Conservation (phyloP, 1,140 invertebrate species). For the Lasioglossum albipes region DNA sequence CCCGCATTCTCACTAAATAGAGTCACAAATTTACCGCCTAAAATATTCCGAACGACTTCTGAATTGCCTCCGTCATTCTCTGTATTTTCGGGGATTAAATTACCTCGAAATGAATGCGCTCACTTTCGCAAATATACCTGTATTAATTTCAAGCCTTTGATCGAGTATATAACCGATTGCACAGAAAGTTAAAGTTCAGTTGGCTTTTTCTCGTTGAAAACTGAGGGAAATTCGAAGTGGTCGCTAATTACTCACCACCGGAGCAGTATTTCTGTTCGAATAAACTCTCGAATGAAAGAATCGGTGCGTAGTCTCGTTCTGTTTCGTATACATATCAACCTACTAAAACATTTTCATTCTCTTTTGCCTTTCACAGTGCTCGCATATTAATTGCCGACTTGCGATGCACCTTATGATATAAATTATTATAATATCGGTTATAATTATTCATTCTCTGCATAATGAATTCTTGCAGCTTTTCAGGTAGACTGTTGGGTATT, state of each 20-base stretch:
- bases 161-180: constrained; percentile 8
- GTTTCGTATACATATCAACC: background rate
- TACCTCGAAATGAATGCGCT: background rate
- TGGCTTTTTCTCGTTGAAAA: background rate
- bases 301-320: too few species aligned
- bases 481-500: too few species aligned
- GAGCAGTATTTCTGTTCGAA: background rate
- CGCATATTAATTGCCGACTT: too few species aligned
- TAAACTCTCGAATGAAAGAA: background rate
- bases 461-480: too few species aligned
- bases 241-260: constrained; percentile 16
- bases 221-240: background rate
- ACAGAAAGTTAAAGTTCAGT: background rate
- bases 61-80: background rate
- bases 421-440: too few species aligned
- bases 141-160: constrained; percentile 22
- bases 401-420: too few species aligned
- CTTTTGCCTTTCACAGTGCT: background rate
- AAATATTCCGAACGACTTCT: background rate
- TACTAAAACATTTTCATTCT: background rate
- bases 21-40: background rate
- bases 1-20: background rate
- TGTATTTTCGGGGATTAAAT: constrained; percentile 13
- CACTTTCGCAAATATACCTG: background rate
- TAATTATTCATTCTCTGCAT: too few species aligned